Evolutionary conservation across 2,113 vertebrate genomes (phyloP).

Genomic region (Drymodes brunneopygia): DNA sequence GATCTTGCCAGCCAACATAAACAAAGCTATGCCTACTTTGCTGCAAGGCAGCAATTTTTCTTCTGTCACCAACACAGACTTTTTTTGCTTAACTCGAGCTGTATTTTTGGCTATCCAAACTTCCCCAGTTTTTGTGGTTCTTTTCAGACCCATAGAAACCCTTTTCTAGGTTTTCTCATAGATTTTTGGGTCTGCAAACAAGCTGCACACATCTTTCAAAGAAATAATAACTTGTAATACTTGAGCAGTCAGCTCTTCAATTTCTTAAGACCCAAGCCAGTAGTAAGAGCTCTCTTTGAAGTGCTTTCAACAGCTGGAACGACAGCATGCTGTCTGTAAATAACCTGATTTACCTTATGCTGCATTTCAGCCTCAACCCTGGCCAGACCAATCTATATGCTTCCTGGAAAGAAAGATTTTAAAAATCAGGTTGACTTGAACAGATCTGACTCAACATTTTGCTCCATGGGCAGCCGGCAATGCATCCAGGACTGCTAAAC

Average conservation of each 20-base stretch:
- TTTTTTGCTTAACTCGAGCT: neutral
- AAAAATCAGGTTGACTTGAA: neutral
- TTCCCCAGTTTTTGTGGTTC: neutral
- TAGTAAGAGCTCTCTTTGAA: neutral
- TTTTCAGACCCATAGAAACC: neutral
- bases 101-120: neutral
- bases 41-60: conserved; percentile 10
- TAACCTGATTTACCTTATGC: neutral
- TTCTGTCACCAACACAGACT: neutral
- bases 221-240: neutral
- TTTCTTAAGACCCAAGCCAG: neutral
- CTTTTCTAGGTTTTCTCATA: neutral
- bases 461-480: neutral
- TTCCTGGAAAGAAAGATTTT: neutral
- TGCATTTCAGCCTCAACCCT: neutral
- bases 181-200: neutral
- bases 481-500: neutral
- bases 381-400: neutral
- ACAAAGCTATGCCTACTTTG: neutral
- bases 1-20: neutral
- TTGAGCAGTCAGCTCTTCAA: neutral
- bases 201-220: neutral
- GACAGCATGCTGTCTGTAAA: neutral
- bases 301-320: neutral
- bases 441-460: neutral